Conservation (phyloP, 2,113 vertebrate genomes). For the Archilochus colubris region DNA sequence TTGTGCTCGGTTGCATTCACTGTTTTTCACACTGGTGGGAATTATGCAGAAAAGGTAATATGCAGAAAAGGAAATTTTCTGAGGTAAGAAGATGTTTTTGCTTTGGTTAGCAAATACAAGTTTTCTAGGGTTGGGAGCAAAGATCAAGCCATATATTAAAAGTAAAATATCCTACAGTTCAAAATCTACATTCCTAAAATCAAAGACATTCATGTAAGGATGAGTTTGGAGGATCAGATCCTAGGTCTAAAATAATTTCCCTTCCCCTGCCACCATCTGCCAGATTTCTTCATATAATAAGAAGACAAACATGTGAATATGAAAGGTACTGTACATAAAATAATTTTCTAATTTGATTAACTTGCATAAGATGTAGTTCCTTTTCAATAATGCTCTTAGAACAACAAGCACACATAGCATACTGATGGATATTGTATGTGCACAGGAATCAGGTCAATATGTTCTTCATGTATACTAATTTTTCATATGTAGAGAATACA, state of each 20-base stretch:
- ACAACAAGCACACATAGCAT: background rate
- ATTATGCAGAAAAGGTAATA: background rate
- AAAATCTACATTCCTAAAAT: background rate
- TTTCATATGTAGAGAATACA: background rate
- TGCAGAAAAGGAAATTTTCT: background rate
- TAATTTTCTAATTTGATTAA: background rate
- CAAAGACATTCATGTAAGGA: background rate
- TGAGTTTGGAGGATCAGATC: background rate
- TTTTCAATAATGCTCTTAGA: no score
- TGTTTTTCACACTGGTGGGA: background rate
- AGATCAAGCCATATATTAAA: background rate
- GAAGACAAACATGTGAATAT: background rate
- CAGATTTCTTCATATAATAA: background rate
- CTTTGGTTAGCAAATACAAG: background rate
- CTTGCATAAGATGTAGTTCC: background rate
- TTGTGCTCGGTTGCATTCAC: background rate
- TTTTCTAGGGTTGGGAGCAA: background rate
- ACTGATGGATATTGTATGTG: background rate
- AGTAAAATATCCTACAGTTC: background rate
- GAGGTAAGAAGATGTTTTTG: background rate
- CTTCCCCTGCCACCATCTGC: rapidly evolving
- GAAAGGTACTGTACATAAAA: background rate
- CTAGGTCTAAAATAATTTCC: background rate
- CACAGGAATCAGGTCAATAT: background rate
- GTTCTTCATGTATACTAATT: background rate